Evolutionary conservation across 2,113 vertebrate species (phyloP).

Genomic region (Anseranas semipalmata): DNA sequence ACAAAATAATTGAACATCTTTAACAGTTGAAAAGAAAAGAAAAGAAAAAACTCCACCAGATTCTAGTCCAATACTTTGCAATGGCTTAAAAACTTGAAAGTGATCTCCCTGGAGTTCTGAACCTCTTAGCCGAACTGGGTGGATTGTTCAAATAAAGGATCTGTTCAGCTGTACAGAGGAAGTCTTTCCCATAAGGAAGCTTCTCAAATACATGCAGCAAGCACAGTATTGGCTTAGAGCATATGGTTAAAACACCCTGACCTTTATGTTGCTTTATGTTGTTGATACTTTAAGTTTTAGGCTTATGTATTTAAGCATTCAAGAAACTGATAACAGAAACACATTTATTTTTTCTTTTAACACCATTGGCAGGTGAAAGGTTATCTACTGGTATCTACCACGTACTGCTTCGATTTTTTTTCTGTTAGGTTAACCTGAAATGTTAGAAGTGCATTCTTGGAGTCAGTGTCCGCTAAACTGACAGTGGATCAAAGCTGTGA

Average conservation of each 20-base stretch:
- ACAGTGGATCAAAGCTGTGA: conserved; percentile 71
- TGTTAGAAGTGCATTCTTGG: conserved; percentile 67
- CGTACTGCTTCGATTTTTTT: neutral
- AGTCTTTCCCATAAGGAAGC: neutral
- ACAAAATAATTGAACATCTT: neutral
- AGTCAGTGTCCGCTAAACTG: conserved; percentile 61
- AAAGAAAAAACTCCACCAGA: too few relatives aligned
- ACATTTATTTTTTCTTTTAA: neutral
- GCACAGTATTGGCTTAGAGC: neutral
- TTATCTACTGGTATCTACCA: neutral
- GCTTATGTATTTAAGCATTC: neutral
- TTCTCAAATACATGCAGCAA: neutral
- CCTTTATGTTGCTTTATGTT: neutral
- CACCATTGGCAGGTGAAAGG: neutral
- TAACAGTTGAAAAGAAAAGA: too few relatives aligned
- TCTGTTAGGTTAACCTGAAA: conserved; percentile 14
- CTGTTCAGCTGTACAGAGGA: neutral
- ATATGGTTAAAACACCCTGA: neutral
- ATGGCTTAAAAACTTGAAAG: neutral
- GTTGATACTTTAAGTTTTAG: neutral
- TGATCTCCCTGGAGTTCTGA: neutral
- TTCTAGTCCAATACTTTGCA: neutral
- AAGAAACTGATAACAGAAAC: neutral
- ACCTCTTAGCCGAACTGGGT: neutral
- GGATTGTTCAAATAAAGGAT: neutral